phyloP scores from a whole-genome alignment of 2,797 vertebrate species.

The Pseudomugil gertrudae region DNA sequence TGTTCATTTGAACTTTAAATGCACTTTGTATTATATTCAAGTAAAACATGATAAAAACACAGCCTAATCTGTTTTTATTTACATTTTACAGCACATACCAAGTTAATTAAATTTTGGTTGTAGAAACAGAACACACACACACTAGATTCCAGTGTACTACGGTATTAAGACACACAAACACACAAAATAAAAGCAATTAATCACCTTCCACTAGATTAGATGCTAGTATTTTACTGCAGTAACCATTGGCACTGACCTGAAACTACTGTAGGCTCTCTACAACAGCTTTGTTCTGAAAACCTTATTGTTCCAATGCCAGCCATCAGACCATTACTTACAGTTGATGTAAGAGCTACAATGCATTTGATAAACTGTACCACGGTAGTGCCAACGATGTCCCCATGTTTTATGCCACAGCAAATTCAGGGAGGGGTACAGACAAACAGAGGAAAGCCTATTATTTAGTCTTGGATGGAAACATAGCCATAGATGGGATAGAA shows the following conservation, averaged over 20 bases:
- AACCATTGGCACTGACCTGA: slow-evolving; percentile 40
- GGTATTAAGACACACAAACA: too few relatives aligned
- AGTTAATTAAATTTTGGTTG: slow-evolving; percentile 15
- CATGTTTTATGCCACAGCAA: slow-evolving; percentile 39
- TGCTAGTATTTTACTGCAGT: slow-evolving; percentile 54
- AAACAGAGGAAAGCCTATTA: slow-evolving; percentile 45
- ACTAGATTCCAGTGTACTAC: too few relatives aligned
- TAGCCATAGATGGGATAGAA: slow-evolving; percentile 52
- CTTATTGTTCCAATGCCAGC: slow-evolving; percentile 27
- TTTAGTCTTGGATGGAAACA: slow-evolving; percentile 57
- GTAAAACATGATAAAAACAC: too few relatives aligned
- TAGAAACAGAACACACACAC: slow-evolving; percentile 21
- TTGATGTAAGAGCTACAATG: slow-evolving; percentile 40
- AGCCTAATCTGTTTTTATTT: too few relatives aligned
- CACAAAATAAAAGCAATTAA: slow-evolving; percentile 20
- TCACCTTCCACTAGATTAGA: slow-evolving; percentile 11
- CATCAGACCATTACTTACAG: slow-evolving; percentile 43
- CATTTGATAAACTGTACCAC: slow-evolving; percentile 41
- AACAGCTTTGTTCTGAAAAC: slow-evolving; percentile 43
- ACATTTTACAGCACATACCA: too few relatives aligned
- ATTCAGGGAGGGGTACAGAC: slow-evolving; percentile 38
- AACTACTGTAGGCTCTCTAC: slow-evolving; percentile 9
- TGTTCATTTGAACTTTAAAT: too few relatives aligned
- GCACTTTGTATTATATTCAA: too few relatives aligned
- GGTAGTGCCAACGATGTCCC: slow-evolving; percentile 45